Evolutionary conservation across 2,113 vertebrate species (phyloP).

Genomic region (Theristicus caerulescens): DNA sequence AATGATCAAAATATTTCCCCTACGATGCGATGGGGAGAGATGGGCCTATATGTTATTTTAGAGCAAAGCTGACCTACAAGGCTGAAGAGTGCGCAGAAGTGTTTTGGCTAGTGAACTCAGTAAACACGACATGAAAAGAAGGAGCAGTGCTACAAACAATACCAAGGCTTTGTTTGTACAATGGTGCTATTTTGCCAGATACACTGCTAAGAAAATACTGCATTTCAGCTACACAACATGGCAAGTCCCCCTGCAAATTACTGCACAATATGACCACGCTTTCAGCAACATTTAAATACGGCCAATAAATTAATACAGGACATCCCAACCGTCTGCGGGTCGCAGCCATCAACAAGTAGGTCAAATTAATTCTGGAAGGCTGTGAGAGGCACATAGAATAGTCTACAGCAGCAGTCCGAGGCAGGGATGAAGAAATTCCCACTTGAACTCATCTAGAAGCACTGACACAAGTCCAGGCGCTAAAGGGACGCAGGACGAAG

Average conservation of each 20-base stretch:
- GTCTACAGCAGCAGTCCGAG: background rate
- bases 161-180: conserved; percentile 50
- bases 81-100: background rate
- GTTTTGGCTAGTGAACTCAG: conserved; percentile 29
- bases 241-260: background rate
- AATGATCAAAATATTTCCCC: conserved; percentile 17
- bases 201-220: background rate
- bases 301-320: conserved; percentile 14
- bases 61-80: conserved; percentile 26
- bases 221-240: background rate
- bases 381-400: background rate
- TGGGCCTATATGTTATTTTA: background rate
- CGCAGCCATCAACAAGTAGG: background rate
- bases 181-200: background rate
- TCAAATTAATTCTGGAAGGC: conserved; percentile 22
- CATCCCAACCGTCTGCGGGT: background rate
- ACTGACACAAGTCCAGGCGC: background rate
- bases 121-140: background rate
- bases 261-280: background rate
- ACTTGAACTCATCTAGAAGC: background rate
- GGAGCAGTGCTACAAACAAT: conserved; percentile 36
- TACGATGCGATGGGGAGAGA: background rate
- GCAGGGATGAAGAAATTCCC: background rate
- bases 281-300: background rate
- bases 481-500: background rate